Conservation (phyloP, 2,888 invertebrate genomes). For the Ormyrus rosae region DNA sequence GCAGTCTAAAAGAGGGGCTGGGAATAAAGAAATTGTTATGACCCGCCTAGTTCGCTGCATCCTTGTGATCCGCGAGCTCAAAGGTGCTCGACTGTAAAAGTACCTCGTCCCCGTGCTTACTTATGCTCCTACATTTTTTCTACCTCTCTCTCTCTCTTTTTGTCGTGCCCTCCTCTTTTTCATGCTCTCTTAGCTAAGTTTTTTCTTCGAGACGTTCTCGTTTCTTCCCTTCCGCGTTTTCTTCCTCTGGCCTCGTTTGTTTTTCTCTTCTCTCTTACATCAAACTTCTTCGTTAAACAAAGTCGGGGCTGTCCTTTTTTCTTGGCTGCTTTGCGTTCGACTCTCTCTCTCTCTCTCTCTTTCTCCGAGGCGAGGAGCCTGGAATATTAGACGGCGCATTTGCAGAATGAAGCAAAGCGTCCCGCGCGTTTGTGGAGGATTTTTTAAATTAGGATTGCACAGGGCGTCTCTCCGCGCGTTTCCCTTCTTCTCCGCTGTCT, state of each 20-base stretch:
- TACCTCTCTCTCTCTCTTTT: neutral
- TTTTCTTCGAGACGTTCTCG: neutral
- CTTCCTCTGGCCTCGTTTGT: conserved; percentile 13
- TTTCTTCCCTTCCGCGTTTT: neutral
- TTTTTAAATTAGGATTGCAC: conserved; percentile 35
- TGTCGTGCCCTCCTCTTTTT: neutral
- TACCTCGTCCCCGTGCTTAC: conserved; percentile 23
- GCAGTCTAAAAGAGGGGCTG: conserved; percentile 19
- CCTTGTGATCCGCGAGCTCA: conserved; percentile 45
- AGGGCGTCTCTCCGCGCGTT: neutral
- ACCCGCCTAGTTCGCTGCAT: conserved; percentile 45
- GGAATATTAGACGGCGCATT: conserved; percentile 39
- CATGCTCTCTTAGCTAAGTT: conserved; percentile 2
- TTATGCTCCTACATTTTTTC: conserved; percentile 9
- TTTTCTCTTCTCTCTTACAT: conserved; percentile 17
- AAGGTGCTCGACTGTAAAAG: conserved; percentile 50
- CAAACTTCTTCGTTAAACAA: conserved; percentile 47
- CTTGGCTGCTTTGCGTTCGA: too few species aligned
- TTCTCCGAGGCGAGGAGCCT: neutral
- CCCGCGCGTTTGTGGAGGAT: conserved; percentile 1
- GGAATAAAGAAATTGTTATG: conserved; percentile 55
- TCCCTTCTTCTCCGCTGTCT: neutral
- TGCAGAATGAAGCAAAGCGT: conserved; percentile 44
- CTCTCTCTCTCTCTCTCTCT: neutral
- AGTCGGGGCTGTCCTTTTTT: neutral